A percentile compares a stretch with the other conserved stretches of the same genome.
Evolutionary conservation across 2,113 vertebrate species (phyloP).

Genomic region (Panthera leo): DNA sequence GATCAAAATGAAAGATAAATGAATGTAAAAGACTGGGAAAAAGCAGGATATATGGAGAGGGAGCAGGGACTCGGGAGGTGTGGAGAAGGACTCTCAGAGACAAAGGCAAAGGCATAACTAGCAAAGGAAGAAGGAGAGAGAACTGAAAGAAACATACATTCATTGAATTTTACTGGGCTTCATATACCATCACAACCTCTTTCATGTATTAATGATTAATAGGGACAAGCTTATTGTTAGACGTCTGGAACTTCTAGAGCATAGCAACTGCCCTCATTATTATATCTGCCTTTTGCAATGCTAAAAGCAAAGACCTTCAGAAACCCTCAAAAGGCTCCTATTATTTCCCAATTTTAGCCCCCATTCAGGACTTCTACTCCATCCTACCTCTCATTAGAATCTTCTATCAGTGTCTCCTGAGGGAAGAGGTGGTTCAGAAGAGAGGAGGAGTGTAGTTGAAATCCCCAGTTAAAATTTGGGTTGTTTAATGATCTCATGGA

Average conservation of each 20-base stretch:
- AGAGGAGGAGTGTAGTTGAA: neutral
- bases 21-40: neutral
- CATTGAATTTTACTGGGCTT: neutral
- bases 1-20: neutral
- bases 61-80: neutral
- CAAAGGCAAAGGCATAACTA: neutral
- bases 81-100: neutral
- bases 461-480: neutral
- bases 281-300: neutral
- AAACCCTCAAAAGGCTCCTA: neutral
- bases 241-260: neutral
- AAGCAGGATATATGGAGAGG: neutral
- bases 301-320: neutral
- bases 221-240: slow-evolving; percentile 25
- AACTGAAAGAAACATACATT: neutral
- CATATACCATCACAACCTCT: neutral
- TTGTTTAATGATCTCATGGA: slow-evolving; percentile 1
- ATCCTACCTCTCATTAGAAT: neutral
- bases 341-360: neutral
- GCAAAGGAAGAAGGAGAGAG: neutral
- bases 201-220: neutral
- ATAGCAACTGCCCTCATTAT: neutral
- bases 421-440: neutral
- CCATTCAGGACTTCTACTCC: neutral
- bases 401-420: neutral